These are phyloP conservation scores for Mycteria americana DNA, from an alignment of 2,797 vertebrate species.

Conservation along the genomic window DNA sequence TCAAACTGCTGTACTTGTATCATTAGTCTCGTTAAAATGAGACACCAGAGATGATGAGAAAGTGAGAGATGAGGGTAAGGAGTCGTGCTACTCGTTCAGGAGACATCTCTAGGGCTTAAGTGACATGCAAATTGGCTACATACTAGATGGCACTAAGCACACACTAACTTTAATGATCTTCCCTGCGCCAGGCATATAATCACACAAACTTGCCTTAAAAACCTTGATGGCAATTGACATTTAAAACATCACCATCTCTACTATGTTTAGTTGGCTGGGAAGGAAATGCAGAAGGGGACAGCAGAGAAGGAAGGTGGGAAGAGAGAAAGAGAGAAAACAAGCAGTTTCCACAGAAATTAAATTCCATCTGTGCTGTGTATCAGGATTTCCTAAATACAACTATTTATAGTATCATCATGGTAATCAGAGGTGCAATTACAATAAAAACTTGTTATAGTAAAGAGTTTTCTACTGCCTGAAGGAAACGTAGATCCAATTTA, in stretches of 20 bases:
- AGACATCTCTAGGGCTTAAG: background rate
- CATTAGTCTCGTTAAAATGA: background rate
- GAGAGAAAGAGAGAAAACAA: background rate
- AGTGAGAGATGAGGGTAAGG: background rate
- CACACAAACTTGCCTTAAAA: background rate
- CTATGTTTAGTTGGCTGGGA: background rate
- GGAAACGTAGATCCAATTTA: background rate
- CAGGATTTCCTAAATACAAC: background rate
- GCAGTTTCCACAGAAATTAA: background rate
- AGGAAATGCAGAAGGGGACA: background rate
- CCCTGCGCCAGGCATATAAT: background rate
- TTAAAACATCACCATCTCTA: background rate
- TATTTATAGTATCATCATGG: background rate
- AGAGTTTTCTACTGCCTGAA: background rate
- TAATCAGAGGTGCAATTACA: slow-evolving; percentile 31
- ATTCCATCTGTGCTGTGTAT: background rate
- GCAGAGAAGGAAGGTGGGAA: background rate
- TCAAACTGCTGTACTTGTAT: background rate
- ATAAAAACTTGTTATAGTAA: background rate
- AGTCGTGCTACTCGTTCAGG: background rate
- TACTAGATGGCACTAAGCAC: background rate
- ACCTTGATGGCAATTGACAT: background rate
- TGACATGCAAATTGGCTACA: background rate
- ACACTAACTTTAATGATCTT: background rate
- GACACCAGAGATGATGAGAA: background rate